Base-by-base conservation (phyloP, 2,888 invertebrate genomes). In the Cenopis cana region DNA sequence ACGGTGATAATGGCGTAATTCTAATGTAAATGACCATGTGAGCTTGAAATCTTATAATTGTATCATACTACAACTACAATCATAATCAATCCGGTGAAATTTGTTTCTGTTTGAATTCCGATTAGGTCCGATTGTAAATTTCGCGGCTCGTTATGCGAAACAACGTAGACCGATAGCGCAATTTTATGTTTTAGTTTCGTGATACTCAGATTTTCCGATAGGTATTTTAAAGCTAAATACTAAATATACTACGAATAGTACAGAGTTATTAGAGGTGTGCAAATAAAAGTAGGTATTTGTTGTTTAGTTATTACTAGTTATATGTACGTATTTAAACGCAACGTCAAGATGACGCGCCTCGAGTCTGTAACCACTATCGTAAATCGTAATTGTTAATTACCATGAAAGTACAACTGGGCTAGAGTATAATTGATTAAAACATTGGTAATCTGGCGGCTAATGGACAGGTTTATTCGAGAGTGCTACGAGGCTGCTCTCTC, bases 121-220 rank as follows among this genome's bases (percentile, higher is more conserved):
- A 50, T 62, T 60, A 18, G 20, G 52, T 54, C 14, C 33, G 18
- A 62, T 49, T 62, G 50, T 17, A 60, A 62, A 62, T 52, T 52
- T 62, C 36, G 18, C 50, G 10, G 36, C 18, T 62, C 14, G 36
- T 62, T 62, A 62, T 62, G 50, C 10, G 50, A 68, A 60, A 61
- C 52, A 61, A 29, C n/a, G 54, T 52, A 33, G 36, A 36, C 20
- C 50, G 62, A 62, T 62, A 62, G 62, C 36, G 62, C 50, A 14
- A 33, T 36, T 18, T 52, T 29, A 55, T 54, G 24, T 54, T 54
- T 33, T 14, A 29, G 17, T 29, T 46, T 46, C 12, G 57, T 59
- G 17, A 41, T 3, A 11, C 46, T 46, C n/a, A 9, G 14, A 24
- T 4, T 41, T 41, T n/a, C n/a, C 60, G n/a, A 29, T 24, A 20